phyloP scores from a whole-genome alignment of 2,888 invertebrate genomes.

The Pediacus dermestoides region DNA sequence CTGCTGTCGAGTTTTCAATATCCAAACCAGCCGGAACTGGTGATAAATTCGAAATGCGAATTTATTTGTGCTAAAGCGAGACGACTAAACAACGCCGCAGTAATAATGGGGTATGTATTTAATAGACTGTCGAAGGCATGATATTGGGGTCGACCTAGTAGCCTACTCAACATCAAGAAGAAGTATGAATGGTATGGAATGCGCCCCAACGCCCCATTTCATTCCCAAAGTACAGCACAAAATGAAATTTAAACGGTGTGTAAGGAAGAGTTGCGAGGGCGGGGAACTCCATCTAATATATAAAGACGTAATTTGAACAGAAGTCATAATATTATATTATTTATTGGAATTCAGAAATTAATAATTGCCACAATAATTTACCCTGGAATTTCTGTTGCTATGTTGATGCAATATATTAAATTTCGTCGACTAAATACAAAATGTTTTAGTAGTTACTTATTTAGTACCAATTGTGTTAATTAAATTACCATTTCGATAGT shows the following conservation, averaged over 20 bases:
- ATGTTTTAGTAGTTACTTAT: no score
- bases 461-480: no score
- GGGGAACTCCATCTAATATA: no score
- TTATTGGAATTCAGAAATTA: no score
- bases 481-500: no score
- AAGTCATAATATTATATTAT: no score
- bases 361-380: no score
- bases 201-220: conserved; percentile 39
- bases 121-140: conserved; percentile 41
- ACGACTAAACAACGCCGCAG: conserved; percentile 21
- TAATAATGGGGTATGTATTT: conserved; percentile 31
- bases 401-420: no score
- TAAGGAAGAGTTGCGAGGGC: no score
- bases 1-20: conserved; percentile 20
- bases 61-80: conserved; percentile 15
- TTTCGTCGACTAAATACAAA: no score
- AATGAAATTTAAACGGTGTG: conserved; percentile 41
- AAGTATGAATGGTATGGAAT: conserved; percentile 33
- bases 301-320: no score
- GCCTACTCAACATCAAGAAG: conserved; percentile 38
- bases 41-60: conserved; percentile 20
- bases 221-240: conserved; percentile 28
- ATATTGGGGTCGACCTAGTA: conserved; percentile 43
- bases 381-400: no score
- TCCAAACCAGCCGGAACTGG: conserved; percentile 17